phyloP scores from a whole-genome alignment of 2,888 invertebrate genomes.

The Branchipolynoe longqiensis region DNA sequence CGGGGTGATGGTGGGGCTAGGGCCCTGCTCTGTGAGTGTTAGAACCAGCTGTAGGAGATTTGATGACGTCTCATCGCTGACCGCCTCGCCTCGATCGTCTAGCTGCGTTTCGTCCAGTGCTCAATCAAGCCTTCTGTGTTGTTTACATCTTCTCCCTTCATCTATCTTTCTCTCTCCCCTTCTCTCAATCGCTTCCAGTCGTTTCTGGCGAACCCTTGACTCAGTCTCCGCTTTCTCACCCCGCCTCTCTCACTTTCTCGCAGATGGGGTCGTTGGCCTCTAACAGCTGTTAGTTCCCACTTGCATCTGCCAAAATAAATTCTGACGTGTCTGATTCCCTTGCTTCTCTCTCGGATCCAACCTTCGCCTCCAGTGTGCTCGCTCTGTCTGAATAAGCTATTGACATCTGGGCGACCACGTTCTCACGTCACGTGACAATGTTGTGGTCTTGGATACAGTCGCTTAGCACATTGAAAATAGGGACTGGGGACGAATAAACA shows the following conservation, averaged over 20 bases:
- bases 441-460: slow-evolving; percentile 55
- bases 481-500: neutral
- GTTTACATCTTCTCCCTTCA: slow-evolving; percentile 25
- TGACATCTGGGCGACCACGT: slow-evolving; percentile 51
- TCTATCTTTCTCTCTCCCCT: neutral
- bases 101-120: too few relatives aligned
- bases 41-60: neutral
- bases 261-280: neutral
- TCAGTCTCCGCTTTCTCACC: neutral
- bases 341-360: neutral
- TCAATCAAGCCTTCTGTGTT: too few relatives aligned
- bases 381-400: slow-evolving; percentile 24
- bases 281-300: too few relatives aligned
- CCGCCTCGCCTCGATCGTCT: too few relatives aligned
- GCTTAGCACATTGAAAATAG: slow-evolving; percentile 11
- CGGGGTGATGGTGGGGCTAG: neutral
- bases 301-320: neutral
- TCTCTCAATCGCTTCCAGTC: neutral
- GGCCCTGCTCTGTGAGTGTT: neutral
- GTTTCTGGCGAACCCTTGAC: neutral
- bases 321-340: neutral
- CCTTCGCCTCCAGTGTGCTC: neutral
- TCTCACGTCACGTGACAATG: slow-evolving; percentile 49
- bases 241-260: neutral
- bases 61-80: slow-evolving; percentile 27